Conservation (phyloP, 2,797 vertebrate genomes). For the Aeoliscus strigatus region DNA sequence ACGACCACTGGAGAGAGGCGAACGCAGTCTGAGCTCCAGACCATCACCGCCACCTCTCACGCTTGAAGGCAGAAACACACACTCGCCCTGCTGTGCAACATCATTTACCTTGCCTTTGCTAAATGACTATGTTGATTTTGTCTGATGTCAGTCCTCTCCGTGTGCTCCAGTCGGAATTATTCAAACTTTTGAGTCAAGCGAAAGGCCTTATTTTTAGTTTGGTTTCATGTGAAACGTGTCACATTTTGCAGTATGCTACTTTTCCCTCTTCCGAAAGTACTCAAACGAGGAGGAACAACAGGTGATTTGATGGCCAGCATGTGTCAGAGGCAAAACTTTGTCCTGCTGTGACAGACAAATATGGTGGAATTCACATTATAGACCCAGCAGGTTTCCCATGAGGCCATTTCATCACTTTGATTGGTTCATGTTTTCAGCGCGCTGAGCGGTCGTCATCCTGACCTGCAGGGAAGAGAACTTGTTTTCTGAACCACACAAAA, state of each 20-base stretch:
- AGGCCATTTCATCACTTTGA: background rate
- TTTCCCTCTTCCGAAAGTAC: background rate
- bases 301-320: slow-evolving; percentile 5
- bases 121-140: slow-evolving; percentile 33
- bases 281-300: background rate
- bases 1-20: background rate
- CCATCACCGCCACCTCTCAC: background rate
- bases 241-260: background rate
- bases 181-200: no score
- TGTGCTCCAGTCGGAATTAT: no score
- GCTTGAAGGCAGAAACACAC: slow-evolving; percentile 8
- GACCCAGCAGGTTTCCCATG: slow-evolving; percentile 6
- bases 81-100: slow-evolving; percentile 30
- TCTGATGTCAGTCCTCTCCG: slow-evolving; percentile 11
- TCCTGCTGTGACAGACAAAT: slow-evolving; percentile 12
- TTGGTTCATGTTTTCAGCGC: background rate
- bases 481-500: background rate
- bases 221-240: background rate
- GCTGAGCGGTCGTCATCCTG: background rate
- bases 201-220: no score
- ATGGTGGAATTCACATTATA: slow-evolving; percentile 13
- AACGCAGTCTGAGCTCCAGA: background rate
- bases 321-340: slow-evolving; percentile 1
- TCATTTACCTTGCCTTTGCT: slow-evolving; percentile 29
- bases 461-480: slow-evolving; percentile 8